A percentile compares a stretch with the other conserved stretches of the same genome.
Conservation (phyloP, 2,113 vertebrate genomes). For the Ctenodactylus gundi region DNA sequence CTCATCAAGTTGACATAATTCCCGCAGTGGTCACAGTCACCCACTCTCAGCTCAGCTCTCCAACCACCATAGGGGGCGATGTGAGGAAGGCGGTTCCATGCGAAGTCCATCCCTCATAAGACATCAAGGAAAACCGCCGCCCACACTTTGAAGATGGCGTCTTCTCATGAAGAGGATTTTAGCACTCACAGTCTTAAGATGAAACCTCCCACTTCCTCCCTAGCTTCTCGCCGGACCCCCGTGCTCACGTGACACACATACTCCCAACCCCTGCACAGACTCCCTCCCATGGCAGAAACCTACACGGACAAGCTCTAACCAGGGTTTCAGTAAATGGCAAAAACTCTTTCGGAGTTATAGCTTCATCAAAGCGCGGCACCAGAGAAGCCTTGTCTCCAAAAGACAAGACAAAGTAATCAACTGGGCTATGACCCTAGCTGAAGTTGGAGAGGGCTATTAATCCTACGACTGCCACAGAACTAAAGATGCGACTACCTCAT, state of each 20-base stretch:
- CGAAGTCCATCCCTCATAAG: not conserved
- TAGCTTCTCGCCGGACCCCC: not conserved
- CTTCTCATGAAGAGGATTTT: not conserved
- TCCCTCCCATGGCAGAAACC: not conserved
- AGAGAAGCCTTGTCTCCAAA: not conserved
- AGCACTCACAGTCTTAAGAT: not conserved
- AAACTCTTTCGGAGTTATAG: not conserved
- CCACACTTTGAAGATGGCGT: not conserved
- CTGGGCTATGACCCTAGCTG: not conserved
- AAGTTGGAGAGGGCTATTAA: not conserved
- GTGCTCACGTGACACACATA: accelerated
- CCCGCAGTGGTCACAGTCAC: no score
- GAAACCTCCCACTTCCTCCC: not conserved
- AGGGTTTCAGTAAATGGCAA: accelerated
- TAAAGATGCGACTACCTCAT: not conserved
- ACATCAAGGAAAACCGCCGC: not conserved
- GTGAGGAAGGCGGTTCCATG: not conserved
- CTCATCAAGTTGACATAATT: no score
- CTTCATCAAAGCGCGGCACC: no score
- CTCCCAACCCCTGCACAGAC: not conserved
- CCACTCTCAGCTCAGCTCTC: not conserved
- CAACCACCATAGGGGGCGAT: not conserved
- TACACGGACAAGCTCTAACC: not conserved
- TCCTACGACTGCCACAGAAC: no score
- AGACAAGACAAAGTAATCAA: not conserved